These are phyloP conservation scores for Phalacrocorax brasilianus DNA, from an alignment of 2,113 vertebrate species.

Conservation along the genomic window DNA sequence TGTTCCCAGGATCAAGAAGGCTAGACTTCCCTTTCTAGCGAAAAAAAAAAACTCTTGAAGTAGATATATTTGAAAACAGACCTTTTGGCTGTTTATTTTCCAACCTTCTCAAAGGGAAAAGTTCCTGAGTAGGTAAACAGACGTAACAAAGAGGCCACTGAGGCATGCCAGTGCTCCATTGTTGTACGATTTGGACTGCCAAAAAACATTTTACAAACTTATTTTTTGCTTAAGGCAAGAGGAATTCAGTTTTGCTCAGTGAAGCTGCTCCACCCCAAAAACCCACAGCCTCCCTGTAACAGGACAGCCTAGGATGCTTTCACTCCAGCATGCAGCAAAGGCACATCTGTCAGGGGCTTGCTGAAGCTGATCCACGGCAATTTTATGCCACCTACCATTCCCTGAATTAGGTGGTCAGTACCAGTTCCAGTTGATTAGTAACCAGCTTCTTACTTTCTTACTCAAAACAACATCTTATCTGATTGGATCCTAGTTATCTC, in stretches of 20 bases:
- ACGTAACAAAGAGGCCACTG: background rate
- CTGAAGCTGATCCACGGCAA: background rate
- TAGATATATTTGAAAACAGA: background rate
- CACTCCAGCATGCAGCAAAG: background rate
- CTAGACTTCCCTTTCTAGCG: background rate
- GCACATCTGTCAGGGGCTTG: background rate
- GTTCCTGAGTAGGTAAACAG: constrained; percentile 10
- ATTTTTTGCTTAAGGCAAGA: background rate
- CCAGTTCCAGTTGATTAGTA: background rate
- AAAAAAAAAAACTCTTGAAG: background rate
- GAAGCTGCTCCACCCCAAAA: background rate
- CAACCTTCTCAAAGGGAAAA: background rate
- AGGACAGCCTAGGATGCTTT: background rate
- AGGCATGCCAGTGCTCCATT: background rate
- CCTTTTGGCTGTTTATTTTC: background rate
- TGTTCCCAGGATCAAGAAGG: background rate
- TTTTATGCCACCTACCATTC: background rate
- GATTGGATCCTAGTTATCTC: background rate
- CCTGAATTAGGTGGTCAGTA: background rate
- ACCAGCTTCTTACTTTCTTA: background rate
- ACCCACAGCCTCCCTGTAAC: background rate
- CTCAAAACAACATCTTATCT: background rate
- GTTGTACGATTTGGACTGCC: background rate
- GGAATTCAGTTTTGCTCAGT: background rate
- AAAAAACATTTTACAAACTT: background rate